Conservation (phyloP, 2,888 invertebrate species). For the Leptopilina syphax region DNA sequence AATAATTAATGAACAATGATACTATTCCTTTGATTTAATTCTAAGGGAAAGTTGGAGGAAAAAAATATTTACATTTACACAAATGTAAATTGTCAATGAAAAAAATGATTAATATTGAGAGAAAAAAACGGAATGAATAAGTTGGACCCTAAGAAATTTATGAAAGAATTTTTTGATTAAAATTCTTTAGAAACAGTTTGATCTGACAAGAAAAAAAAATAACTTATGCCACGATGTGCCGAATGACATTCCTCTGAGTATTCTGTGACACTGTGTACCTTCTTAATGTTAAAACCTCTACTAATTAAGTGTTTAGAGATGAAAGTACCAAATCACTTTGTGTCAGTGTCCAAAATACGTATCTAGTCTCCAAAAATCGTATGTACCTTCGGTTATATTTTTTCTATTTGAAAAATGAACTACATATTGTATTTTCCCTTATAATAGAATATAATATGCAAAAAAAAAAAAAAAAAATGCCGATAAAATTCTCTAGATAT, state of each 20-base stretch:
- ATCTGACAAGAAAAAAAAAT: constrained; percentile 53
- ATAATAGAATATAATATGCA: constrained; percentile 46
- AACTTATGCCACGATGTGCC: constrained; percentile 70
- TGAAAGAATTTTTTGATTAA: constrained; percentile 37
- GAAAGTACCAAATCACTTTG: constrained; percentile 56
- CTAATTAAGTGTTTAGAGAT: constrained; percentile 59
- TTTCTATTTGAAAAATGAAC: constrained; percentile 56
- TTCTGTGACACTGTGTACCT: constrained; percentile 62
- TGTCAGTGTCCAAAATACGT: constrained; percentile 49
- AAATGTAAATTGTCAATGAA: not conserved
- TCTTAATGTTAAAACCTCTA: constrained; percentile 50
- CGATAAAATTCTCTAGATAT: constrained; percentile 45
- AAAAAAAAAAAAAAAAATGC: constrained; percentile 25
- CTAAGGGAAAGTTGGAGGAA: not conserved
- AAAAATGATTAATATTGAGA: not conserved
- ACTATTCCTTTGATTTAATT: too few relatives aligned
- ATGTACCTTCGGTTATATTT: constrained; percentile 57
- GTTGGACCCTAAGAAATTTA: constrained; percentile 34
- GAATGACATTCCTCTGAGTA: constrained; percentile 64
- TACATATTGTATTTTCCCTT: constrained; percentile 53
- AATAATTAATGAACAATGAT: too few relatives aligned
- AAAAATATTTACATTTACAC: constrained; percentile 2
- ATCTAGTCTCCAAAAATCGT: constrained; percentile 56
- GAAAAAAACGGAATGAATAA: constrained; percentile 39
- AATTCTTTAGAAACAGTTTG: constrained; percentile 53